These are phyloP conservation scores for Leptonema lineaticorne DNA, from an alignment of 1,140 invertebrate species.

Conservation along the genomic window DNA sequence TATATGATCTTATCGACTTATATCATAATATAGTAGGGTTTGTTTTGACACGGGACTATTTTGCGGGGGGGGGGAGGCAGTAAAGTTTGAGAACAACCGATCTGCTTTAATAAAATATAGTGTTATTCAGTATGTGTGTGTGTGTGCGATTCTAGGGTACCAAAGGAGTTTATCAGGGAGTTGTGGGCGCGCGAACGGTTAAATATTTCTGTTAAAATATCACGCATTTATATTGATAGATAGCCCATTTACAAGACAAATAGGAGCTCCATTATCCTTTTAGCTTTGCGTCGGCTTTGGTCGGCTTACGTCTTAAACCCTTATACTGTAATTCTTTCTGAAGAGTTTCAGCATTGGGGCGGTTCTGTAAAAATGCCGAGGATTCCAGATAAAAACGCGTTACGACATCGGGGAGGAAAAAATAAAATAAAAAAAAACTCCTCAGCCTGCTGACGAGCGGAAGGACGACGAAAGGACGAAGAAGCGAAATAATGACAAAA, in stretches of 20 bases:
- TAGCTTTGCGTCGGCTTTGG: constrained; percentile 30
- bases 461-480: constrained; percentile 29
- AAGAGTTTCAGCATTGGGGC: no score
- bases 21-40: no score
- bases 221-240: constrained; percentile 30
- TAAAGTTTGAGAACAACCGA: no score
- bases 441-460: constrained; percentile 36
- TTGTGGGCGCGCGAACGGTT: background rate
- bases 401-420: constrained; percentile 34
- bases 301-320: constrained; percentile 34
- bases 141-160: background rate
- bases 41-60: no score
- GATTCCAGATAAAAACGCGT: constrained; percentile 39
- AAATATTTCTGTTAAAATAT: constrained; percentile 25
- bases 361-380: constrained; percentile 35
- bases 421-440: constrained; percentile 40
- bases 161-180: background rate
- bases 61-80: no score
- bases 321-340: constrained; percentile 37
- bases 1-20: no score
- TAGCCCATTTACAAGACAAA: constrained; percentile 31
- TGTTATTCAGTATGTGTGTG: constrained; percentile 1
- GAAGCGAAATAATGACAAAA: constrained; percentile 40
- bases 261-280: constrained; percentile 30
- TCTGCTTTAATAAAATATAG: constrained; percentile 7